Base-by-base conservation (phyloP, 2,888 invertebrate genomes). In the Campopleginae sp. region DNA sequence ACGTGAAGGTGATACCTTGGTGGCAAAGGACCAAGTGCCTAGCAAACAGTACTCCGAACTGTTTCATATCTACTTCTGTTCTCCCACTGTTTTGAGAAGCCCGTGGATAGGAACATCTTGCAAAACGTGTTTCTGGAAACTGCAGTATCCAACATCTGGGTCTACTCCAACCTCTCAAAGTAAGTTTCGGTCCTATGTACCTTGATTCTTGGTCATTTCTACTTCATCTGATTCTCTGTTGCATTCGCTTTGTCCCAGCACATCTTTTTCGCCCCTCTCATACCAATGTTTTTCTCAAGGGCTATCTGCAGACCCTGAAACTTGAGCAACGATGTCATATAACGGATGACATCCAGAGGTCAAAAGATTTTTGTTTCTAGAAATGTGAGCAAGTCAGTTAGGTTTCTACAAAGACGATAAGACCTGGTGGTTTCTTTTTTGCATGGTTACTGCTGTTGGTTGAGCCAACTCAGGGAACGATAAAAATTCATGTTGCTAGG, bases 81-180 rank as follows among this genome's bases (percentile, higher is more conserved):
- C 54, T 82, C 65, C 38, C 51, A 58, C 63, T 81, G 63, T 70
- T 85, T 85, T 78, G 42, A 85, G 82, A 58, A 78, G 61, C 54
- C 54, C 23, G 76, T 27, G 23, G 70, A 74, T 54, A 68, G 65
- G 54, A 70, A 79, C 78, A 85, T 81, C 78, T 82, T 82, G 70
- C 75, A 79, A 80, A 80, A 78, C 75, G 78, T 82, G 65, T 79
- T 82, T 85, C 82, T 68, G 63, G 79, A 71, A 75, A 70, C 65
- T 70, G 46, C 46, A 10, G 23, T 23, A 70, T 31, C 65, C 66
- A 51, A 68, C 78, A 27, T 65, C 63, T 78, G 58, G 48, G 82
- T 82, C 78, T 74, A 72, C 81, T 78, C 77, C 76, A 58, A 78
- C 81, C 65, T 74, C 74, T 71, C 70, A 58, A 65, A 82, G 70